Conservation (phyloP, 2,888 invertebrate species). For the Neocrepidodera transversa region DNA sequence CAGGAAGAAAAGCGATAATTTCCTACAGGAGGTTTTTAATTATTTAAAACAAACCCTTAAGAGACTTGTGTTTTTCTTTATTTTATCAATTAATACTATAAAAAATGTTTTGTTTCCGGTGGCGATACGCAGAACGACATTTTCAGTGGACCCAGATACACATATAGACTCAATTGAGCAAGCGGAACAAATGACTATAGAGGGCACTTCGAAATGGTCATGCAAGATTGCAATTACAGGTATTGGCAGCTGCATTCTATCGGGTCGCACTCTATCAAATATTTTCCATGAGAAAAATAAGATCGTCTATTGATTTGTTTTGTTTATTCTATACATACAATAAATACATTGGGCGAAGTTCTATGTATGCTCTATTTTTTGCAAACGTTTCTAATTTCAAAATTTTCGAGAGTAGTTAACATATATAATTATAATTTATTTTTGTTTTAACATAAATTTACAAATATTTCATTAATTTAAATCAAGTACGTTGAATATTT, state of each 20-base stretch:
- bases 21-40: background rate
- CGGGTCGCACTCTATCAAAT: constrained; percentile 40
- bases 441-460: too few relatives aligned
- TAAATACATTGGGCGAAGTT: constrained; percentile 9
- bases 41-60: too few relatives aligned
- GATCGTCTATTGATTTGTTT: constrained; percentile 18
- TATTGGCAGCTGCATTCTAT: constrained; percentile 68
- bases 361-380: constrained; percentile 22
- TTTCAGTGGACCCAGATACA: constrained; percentile 96
- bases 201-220: constrained; percentile 99
- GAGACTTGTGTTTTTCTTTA: too few relatives aligned
- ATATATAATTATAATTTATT: background rate
- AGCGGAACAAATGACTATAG: constrained; percentile 96
- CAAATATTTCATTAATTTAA: too few relatives aligned
- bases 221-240: constrained; percentile 99
- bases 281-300: constrained; percentile 7
- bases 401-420: constrained; percentile 15
- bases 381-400: constrained; percentile 25
- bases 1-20: background rate
- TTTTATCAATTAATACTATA: constrained; percentile 18
- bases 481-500: too few relatives aligned
- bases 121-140: constrained; percentile 82
- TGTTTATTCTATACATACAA: constrained; percentile 11
- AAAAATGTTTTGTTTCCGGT: constrained; percentile 51
- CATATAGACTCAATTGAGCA: constrained; percentile 98